Conservation (phyloP, 2,113 vertebrate species). For the Fulica atra region DNA sequence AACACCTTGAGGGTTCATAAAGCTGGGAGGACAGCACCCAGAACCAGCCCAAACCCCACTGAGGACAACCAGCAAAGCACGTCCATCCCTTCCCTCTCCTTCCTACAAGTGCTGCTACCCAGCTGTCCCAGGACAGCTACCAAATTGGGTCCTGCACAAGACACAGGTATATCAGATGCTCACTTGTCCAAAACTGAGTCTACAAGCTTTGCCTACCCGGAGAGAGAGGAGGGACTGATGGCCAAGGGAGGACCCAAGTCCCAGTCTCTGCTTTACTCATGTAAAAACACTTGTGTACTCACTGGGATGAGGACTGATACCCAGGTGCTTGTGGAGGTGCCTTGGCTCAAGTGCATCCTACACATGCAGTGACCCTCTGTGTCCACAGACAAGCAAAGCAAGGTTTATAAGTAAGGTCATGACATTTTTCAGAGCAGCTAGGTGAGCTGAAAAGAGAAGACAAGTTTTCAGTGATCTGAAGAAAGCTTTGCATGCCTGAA, state of each 20-base stretch:
- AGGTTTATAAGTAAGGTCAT: rapidly evolving
- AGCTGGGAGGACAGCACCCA: not conserved
- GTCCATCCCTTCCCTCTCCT: not conserved
- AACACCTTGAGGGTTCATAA: not conserved
- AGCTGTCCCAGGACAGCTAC: not conserved
- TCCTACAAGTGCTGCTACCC: not conserved
- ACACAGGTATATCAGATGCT: not conserved
- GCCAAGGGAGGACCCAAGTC: not conserved
- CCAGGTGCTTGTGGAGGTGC: not conserved
- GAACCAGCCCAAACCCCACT: not conserved
- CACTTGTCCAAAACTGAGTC: not conserved
- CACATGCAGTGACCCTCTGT: not conserved
- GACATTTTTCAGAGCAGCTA: not conserved
- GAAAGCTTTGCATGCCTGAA: not conserved
- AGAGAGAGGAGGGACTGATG: not conserved
- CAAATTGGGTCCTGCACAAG: not conserved
- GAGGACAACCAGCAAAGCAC: not conserved
- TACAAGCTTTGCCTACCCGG: not conserved
- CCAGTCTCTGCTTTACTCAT: not conserved
- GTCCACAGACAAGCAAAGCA: not conserved
- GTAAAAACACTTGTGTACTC: not conserved
- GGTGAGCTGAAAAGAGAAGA: not conserved
- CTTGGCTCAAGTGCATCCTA: not conserved
- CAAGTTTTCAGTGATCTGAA: not conserved
- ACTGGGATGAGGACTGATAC: not conserved